Base-by-base conservation (phyloP, 1,140 invertebrate species). In the Portunus trituberculatus region DNA sequence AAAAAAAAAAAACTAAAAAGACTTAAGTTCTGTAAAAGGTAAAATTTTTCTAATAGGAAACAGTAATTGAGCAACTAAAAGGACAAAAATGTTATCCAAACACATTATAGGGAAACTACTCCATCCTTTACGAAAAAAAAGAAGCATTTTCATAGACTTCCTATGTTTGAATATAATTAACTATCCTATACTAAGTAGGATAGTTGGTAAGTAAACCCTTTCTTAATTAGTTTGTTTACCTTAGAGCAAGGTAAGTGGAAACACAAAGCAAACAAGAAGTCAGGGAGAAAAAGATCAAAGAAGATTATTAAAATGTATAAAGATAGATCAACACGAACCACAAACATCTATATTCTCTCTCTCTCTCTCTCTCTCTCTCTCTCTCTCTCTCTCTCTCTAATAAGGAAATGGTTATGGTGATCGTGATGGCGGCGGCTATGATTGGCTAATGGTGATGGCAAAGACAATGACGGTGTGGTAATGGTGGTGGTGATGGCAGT, bases 131-230 rank as follows among this genome's bases (percentile, higher is more conserved):
- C 67, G 20, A n/a, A 59, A 59, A 59, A 59, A 12, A 12, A 14
- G 10, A 8, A 76, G 20, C 3, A 7, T n/a, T 76, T 76, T n/a
- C 20, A 76, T 12, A n/a, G 67, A 76, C 1, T 7, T n/a, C 20
- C 67, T n/a, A 20, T 76, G n/a, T 76, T 76, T 76, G 67, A 76
- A 76, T 76, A 76, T 76, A n/a, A 76, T 76, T 76, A 76, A 76
- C 39, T 6, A 39, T 39, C 39, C 39, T 39, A 39, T 6, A 76
- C n/a, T 12, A n/a, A 76, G 67, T 20, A n/a, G 0, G 25, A 20
- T 7, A n/a, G 67, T 76, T n/a, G 25, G n/a, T 76, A n/a, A 76
- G 67, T 76, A 76, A 7, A n/a, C 67, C 67, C 25, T 76, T n/a
- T n/a, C 20, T 76, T 76, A 76, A 76, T 76, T 76, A 76, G 67